Evolutionary conservation across 2,797 vertebrate species (phyloP).

Genomic region (Phaenicophaeus curvirostris): DNA sequence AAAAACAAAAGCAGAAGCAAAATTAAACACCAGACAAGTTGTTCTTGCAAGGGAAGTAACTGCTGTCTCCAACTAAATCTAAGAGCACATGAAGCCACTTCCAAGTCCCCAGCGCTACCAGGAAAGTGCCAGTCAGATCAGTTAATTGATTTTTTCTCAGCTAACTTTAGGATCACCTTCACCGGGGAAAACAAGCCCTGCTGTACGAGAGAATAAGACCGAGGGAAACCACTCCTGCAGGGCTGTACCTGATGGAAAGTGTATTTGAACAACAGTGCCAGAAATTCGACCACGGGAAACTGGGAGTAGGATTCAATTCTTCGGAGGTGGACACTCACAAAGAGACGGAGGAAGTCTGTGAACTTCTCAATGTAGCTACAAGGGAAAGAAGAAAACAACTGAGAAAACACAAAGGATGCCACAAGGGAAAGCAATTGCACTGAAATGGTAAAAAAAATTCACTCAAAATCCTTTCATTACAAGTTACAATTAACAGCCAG

Average conservation of each 20-base stretch:
- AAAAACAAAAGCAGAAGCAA: background rate
- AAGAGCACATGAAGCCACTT: background rate
- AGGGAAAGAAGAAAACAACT: constrained; percentile 35
- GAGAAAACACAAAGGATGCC: background rate
- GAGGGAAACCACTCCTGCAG: accelerated
- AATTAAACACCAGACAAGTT: background rate
- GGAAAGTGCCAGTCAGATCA: background rate
- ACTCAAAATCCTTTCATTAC: constrained; percentile 36
- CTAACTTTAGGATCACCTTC: background rate
- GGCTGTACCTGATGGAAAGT: constrained; percentile 95
- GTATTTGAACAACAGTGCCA: constrained; percentile 95
- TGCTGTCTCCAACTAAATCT: background rate
- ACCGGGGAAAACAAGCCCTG: background rate
- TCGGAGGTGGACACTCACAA: constrained; percentile 95
- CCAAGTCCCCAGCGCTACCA: background rate
- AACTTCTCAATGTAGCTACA: constrained; percentile 97
- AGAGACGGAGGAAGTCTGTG: constrained; percentile 96
- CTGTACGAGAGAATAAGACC: background rate
- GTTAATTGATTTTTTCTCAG: background rate
- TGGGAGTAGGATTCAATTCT: constrained; percentile 96
- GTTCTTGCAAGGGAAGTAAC: background rate
- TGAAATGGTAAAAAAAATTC: background rate
- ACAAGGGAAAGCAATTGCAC: constrained; percentile 1
- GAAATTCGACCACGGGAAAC: constrained; percentile 96
- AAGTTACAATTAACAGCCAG: constrained; percentile 9